Conservation (phyloP, 2,888 invertebrate genomes). For the Glyphotaelius pellucidus region DNA sequence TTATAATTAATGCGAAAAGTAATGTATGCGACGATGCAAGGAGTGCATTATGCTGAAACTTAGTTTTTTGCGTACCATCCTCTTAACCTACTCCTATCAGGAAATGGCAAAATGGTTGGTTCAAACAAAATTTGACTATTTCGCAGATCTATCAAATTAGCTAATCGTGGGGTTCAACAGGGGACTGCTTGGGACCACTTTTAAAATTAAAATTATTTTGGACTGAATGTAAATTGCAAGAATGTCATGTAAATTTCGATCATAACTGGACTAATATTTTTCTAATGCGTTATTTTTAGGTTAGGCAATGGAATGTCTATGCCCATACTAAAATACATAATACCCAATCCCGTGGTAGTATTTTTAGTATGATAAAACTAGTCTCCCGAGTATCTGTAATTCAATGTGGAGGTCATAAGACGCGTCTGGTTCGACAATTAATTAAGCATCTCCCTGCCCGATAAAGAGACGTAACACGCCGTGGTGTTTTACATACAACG, state of each 20-base stretch:
- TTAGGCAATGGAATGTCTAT: not conserved
- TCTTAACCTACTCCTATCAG: not conserved
- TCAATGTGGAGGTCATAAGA: not conserved
- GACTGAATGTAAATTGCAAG: not conserved
- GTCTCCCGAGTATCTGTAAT: not conserved
- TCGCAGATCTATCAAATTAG: not conserved
- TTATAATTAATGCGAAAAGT: not conserved
- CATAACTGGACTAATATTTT: not conserved
- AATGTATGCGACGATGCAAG: not conserved
- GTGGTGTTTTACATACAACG: slow-evolving; percentile 19
- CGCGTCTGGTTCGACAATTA: not conserved
- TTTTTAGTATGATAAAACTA: not conserved
- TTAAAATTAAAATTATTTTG: not conserved
- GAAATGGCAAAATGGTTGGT: too few relatives aligned
- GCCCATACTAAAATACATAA: not conserved
- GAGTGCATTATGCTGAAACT: not conserved
- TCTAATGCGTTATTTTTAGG: not conserved
- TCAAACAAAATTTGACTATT: not conserved
- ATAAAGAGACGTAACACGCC: slow-evolving; percentile 23
- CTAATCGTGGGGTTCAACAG: not conserved
- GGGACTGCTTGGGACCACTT: not conserved
- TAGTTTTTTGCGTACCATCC: not conserved
- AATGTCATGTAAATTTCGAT: not conserved
- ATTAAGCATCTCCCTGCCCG: slow-evolving; percentile 2
- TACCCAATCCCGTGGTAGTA: not conserved